A percentile compares a stretch with the other conserved stretches of the same genome.
Evolutionary conservation across 2,888 invertebrate genomes (phyloP).

Genomic region (Hirtodrosophila alboralis): DNA sequence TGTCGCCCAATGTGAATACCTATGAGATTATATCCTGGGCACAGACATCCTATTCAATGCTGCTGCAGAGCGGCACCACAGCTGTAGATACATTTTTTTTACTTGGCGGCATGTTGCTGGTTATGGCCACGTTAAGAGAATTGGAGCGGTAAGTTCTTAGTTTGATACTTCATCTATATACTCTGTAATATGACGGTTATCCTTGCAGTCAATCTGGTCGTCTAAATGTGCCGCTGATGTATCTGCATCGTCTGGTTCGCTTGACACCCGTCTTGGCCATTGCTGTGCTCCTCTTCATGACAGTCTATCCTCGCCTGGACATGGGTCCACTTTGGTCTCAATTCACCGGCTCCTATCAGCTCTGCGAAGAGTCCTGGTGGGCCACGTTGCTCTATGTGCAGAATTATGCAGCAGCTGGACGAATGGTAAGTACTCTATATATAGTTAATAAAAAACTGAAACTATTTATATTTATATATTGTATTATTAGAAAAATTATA

Average conservation of each 20-base stretch:
- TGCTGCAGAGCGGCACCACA: conserved; percentile 81
- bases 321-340: conserved; percentile 84
- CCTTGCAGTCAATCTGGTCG: conserved; percentile 24
- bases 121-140: conserved; percentile 65
- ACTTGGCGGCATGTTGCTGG: conserved; percentile 86
- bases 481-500: no score
- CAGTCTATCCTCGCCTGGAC: conserved; percentile 83
- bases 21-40: conserved; percentile 45
- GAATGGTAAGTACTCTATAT: conserved; percentile 60
- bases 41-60: conserved; percentile 54
- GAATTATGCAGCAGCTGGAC: conserved; percentile 80
- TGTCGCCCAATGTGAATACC: conserved; percentile 51
- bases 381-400: conserved; percentile 83
- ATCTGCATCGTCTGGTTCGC: conserved; percentile 81
- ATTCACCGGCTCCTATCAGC: conserved; percentile 23
- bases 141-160: conserved; percentile 56
- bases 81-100: conserved; percentile 87
- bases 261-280: conserved; percentile 85
- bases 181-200: neutral
- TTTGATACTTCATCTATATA: no score
- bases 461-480: neutral
- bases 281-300: conserved; percentile 84
- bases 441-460: no score
- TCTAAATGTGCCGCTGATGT: conserved; percentile 74
- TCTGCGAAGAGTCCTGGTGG: conserved; percentile 84